These are phyloP conservation scores for Anguilla obscura DNA, from an alignment of 2,797 vertebrate species.

Conservation along the genomic window DNA sequence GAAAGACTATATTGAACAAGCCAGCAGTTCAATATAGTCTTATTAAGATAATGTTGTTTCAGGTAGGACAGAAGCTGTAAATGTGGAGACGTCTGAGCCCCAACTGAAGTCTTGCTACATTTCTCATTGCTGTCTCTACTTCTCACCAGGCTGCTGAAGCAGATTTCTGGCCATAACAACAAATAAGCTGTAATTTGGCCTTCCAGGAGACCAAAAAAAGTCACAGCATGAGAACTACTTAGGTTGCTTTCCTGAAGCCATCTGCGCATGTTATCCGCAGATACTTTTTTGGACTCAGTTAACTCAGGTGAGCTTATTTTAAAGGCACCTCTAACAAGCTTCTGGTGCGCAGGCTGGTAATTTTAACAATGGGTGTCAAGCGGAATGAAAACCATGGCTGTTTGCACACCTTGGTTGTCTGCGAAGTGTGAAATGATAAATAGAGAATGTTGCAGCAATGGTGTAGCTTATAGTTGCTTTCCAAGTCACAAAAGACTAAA, in stretches of 20 bases:
- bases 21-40: no score
- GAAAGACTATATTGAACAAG: no score
- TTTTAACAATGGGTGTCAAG: not conserved
- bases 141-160: no score
- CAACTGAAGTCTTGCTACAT: not conserved
- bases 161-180: no score
- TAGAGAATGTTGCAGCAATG: no score
- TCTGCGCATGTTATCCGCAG: not conserved
- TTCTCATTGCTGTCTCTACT: no score
- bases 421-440: no score
- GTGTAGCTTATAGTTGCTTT: not conserved
- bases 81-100: not conserved
- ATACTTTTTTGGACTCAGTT: not conserved
- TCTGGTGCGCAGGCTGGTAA: not conserved
- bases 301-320: not conserved
- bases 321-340: not conserved
- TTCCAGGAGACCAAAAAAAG: not conserved
- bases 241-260: not conserved
- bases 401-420: not conserved
- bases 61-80: no score
- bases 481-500: not conserved
- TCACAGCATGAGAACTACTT: not conserved
- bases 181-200: not conserved
- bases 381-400: not conserved
- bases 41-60: no score